phyloP scores from a whole-genome alignment of 2,113 vertebrate species.

The Epinephelus moara region DNA sequence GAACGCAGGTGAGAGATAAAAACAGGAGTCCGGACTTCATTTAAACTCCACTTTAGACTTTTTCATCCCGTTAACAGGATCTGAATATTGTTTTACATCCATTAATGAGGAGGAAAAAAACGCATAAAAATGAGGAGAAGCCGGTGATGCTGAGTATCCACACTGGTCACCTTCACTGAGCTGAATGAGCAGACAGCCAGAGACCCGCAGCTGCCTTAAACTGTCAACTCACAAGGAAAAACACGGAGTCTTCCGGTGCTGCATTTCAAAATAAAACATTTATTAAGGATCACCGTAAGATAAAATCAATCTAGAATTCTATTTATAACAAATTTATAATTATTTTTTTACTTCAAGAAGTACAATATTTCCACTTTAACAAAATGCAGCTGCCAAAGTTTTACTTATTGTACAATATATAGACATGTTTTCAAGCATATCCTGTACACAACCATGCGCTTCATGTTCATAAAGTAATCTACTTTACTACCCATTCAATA shows the following conservation, averaged over 20 bases:
- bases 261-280: constrained; percentile 55
- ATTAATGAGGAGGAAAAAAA: background rate
- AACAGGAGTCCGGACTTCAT: constrained; percentile 21
- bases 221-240: accelerated
- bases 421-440: no score
- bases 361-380: no score
- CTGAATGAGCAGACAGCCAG: constrained; percentile 6
- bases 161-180: constrained; percentile 18
- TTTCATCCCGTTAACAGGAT: background rate
- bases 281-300: background rate
- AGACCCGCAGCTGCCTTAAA: background rate
- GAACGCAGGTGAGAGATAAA: background rate
- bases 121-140: background rate
- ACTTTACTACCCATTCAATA: no score
- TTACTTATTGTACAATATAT: no score
- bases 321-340: no score
- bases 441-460: no score
- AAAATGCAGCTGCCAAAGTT: no score
- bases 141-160: background rate
- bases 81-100: constrained; percentile 5
- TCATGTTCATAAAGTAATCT: no score
- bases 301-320: no score
- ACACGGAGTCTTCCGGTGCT: accelerated
- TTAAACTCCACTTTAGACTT: constrained; percentile 8
- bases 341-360: no score